These are phyloP conservation scores for Stenodera caucasica DNA, from an alignment of 2,888 invertebrate species.

Conservation along the genomic window DNA sequence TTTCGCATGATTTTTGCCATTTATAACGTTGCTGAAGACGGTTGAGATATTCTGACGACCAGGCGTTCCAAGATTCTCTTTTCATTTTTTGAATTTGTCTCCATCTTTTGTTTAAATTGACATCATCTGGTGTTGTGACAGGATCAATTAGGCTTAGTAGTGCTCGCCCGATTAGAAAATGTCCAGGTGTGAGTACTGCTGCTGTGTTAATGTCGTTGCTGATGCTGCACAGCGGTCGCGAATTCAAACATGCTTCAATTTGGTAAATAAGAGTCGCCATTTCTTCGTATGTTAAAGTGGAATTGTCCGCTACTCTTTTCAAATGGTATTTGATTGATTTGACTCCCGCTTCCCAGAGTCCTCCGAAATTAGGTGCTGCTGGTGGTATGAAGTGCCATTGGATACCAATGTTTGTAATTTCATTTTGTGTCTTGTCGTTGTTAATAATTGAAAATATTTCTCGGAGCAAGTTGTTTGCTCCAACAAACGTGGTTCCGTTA, in stretches of 20 bases:
- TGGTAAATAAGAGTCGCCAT: conserved; percentile 13
- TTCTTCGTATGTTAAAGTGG: conserved; percentile 12
- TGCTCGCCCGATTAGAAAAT: conserved; percentile 16
- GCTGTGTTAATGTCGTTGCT: conserved; percentile 4
- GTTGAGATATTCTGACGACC: conserved; percentile 16
- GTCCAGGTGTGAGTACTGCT: conserved; percentile 15
- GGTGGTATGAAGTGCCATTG: conserved; percentile 14
- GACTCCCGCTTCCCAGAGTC: conserved; percentile 18
- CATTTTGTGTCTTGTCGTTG: not conserved
- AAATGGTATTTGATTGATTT: conserved; percentile 10
- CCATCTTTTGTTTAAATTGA: no score
- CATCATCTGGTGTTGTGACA: no score
- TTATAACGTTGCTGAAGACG: conserved; percentile 19
- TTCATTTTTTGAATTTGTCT: conserved; percentile 6
- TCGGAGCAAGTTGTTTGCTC: conserved; percentile 4
- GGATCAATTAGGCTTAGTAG: no score
- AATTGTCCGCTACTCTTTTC: conserved; percentile 11
- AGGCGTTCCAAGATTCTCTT: conserved; percentile 11
- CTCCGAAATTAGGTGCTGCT: conserved; percentile 11
- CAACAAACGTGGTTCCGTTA: conserved; percentile 39
- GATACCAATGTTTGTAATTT: not conserved
- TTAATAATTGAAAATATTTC: conserved; percentile 5
- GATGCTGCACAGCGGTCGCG: conserved; percentile 10
- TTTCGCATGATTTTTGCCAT: conserved; percentile 8
- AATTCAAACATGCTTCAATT: conserved; percentile 19